Evolutionary conservation across 2,888 invertebrate genomes (phyloP), one percentile per base, ranked within the genome.

Genomic region (Ectemnius lituratus): DNA sequence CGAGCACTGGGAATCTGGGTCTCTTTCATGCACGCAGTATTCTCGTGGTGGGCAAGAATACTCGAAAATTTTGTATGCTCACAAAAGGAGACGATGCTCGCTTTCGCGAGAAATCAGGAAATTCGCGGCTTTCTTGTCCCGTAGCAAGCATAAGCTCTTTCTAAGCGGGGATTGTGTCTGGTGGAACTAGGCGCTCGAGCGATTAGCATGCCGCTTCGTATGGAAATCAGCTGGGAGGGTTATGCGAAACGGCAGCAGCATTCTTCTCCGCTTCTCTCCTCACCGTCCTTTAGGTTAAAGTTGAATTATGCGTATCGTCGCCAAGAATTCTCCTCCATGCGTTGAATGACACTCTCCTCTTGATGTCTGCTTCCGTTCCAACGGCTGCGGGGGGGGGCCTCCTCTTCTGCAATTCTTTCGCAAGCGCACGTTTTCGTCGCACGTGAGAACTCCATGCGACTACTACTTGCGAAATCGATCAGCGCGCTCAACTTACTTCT

Each of bases 181-280:
- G 67, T 76, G 65, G 68, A 64, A 76, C 76, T 70, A 68, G 83
- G 81, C 37, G 37, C 8, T 37, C 68, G 60, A 28, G 16, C 52
- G 76, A 84, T 85, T 85, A 82, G 76, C 85, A 81, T 85, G 82
- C 65, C 79, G 78, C 79, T 81, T 84, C 82, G 82, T 74, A 81
- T 83, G 82, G 73, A 85, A 85, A 82, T 81, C 73, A 75, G 66
- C 56, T 67, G 47, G 66, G 67, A 60, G 83, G 79, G 67, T 37
- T 73, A 58, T 37, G 75, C 61, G 28, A 75, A 77, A 74, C 80
- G 37, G 23, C 23, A 23, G 23, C 16, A 37, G 4, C 16, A 13
- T 63, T 56, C 47, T 18, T 58, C 13, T n/a, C 20, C 20, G 37
- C 16, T 52, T 59, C 37, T 59, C 37, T 58, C 6, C 58, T 20